Base-by-base conservation (phyloP, 2,888 invertebrate genomes). In the Tachystola acroxantha region DNA sequence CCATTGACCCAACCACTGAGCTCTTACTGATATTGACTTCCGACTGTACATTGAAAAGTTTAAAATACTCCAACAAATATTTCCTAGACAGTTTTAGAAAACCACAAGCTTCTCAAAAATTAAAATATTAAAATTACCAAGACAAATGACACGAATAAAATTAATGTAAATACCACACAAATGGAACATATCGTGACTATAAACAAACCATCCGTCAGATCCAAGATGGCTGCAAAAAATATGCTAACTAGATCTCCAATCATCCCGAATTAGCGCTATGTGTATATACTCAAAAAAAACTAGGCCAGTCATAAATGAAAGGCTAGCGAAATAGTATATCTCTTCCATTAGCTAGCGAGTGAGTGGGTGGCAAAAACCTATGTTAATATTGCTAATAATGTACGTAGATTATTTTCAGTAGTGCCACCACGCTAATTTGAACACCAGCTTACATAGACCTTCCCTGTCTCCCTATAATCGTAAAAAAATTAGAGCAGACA, bases 301-400 rank as follows among this genome's bases (percentile, higher is more conserved):
- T 27, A 5, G 11, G 27, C 5, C 27, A 12, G 27, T 24, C 24
- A 11, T 11, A 27, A 11, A 3, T 10, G 7, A 27, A 32, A 10
- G 22, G 13, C 6, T 11, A 12, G 10, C 7, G 34, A 10, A 34
- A 34, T 27, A 10, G 34, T 34, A 34, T 27, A 34, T 33, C 24
- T 9, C n/a, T n/a, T 3, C 25, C 27, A 34, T 34, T 26, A 19
- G 34, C 10, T 11, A 7, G 11, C n/a, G 7, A 4, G 24, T 16
- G n/a, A 32, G 61, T 47, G 57, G 49, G 43, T 46, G 54, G 40
- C 13, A 10, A 49, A 42, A 54, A 43, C 54, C 24, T 48, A 60
- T 57, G 53, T 61, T 64, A 64, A 61, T 67, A 65, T 55, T 54
- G 52, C 60, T 64, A 65, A 60, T 67, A 66, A 57, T 52, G 57